Evolutionary conservation across 2,797 vertebrate genomes (phyloP).

Genomic region (Pteropus rufus): DNA sequence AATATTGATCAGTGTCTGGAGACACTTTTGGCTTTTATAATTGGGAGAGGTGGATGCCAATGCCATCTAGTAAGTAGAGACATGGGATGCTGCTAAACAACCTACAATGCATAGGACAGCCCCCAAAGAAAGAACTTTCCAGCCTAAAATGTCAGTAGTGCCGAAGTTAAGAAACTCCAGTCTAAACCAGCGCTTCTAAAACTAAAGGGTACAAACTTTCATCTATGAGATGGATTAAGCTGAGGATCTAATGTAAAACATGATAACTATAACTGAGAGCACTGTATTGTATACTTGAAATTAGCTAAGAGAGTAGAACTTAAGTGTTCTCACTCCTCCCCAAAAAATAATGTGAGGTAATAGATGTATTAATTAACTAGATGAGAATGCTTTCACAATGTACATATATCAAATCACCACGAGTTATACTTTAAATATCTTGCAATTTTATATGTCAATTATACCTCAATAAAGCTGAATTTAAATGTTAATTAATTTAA

Average conservation of each 20-base stretch:
- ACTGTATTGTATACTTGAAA: background rate
- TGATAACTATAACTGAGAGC: background rate
- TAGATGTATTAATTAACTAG: background rate
- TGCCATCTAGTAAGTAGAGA: background rate
- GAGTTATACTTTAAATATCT: background rate
- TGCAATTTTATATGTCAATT: background rate
- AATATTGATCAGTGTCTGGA: background rate
- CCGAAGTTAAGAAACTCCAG: background rate
- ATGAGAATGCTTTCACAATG: background rate
- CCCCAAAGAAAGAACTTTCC: background rate
- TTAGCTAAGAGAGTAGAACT: background rate
- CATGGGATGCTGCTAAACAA: background rate
- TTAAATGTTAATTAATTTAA: background rate
- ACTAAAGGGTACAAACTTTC: background rate
- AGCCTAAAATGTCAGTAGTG: background rate
- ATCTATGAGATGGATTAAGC: background rate
- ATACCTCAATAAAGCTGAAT: background rate
- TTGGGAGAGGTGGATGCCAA: background rate
- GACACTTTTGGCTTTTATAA: background rate
- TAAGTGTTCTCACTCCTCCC: background rate
- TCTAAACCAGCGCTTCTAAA: background rate
- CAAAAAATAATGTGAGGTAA: background rate
- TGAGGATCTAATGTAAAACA: background rate
- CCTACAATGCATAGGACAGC: background rate
- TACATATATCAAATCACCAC: background rate